Base-by-base conservation (phyloP, 2,888 invertebrate genomes). In the Syritta pipiens region DNA sequence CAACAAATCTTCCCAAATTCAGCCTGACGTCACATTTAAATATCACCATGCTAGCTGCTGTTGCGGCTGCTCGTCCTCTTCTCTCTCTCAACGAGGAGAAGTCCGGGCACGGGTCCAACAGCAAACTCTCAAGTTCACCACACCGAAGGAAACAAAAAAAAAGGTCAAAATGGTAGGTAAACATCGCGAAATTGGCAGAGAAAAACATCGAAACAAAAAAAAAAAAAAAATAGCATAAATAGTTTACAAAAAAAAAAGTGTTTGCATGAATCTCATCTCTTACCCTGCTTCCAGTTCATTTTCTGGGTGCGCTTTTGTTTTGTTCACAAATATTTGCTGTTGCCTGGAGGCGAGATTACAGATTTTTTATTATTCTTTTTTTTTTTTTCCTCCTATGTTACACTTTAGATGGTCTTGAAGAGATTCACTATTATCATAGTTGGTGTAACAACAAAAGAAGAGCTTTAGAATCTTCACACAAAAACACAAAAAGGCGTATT, bases 261-360 rank as follows among this genome's bases (percentile, higher is more conserved):
- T 19, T 55, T 1, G 46, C 7, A 22, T 28, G 22, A 26, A 12
- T n/a, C n/a, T n/a, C 20, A 12, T 60, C 35, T 57, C 69, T 77
- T 77, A 77, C 77, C 77, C 46, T 59, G 59, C 30, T 65, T 71
- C 51, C 63, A 60, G 53, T 48, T 44, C 60, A 65, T 77, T 71
- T 60, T 46, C 9, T 19, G 24, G 28, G n/a, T 28, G n/a, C 7
- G 24, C 6, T 46, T 51, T 46, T 19, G 17, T 19, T 9, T 51
- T 51, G 46, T 42, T 32, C 17, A 46, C 32, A 14, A 46, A 46
- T 28, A 19, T 55, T 32, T 55, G 10, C n/a, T 2, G 7, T n/a
- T 40, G 10, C 2, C 37, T 37, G 22, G 3, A 6, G 10, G 3
- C 46, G 12, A 42, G 35, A 53, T 46, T 46, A 46, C 10, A 24